phyloP scores from a whole-genome alignment of 1,140 invertebrate species.

The Pomacea maculata region DNA sequence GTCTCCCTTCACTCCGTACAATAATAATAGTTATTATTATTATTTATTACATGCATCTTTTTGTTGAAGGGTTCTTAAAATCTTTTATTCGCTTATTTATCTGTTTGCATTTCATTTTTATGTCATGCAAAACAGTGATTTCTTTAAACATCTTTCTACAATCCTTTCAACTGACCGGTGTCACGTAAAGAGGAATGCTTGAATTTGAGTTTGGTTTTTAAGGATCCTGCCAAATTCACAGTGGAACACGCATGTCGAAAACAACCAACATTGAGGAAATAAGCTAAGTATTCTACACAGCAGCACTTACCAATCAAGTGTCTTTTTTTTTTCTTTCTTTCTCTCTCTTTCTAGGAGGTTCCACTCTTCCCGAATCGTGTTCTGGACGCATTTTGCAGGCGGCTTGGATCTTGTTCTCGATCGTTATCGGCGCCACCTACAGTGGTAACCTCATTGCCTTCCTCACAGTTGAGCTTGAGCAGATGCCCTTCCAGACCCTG shows the following conservation, averaged over 20 bases:
- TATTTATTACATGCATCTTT: no score
- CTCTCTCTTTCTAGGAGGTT: slow-evolving; percentile 35
- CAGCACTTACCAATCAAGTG: background rate
- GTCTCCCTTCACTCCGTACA: no score
- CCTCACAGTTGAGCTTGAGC: slow-evolving; percentile 78
- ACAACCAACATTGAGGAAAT: background rate
- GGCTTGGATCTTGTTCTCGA: slow-evolving; percentile 92
- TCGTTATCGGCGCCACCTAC: slow-evolving; percentile 91
- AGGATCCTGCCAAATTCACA: background rate
- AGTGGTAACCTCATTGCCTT: slow-evolving; percentile 93
- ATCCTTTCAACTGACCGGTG: no score
- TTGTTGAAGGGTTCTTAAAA: no score
- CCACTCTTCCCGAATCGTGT: slow-evolving; percentile 31
- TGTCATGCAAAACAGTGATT: no score
- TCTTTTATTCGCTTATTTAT: no score
- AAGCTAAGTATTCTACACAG: background rate
- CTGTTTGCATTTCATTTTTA: background rate
- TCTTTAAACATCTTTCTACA: no score
- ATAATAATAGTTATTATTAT: no score
- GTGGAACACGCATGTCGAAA: background rate
- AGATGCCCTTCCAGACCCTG: slow-evolving; percentile 36
- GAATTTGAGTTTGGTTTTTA: background rate
- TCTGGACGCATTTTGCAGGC: slow-evolving; percentile 75
- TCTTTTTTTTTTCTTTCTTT: background rate
- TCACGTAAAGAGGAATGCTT: background rate